Evolutionary conservation across 2,888 invertebrate genomes (phyloP), one percentile per base, ranked within the genome.

Genomic region (Shargacucullia verbasci): DNA sequence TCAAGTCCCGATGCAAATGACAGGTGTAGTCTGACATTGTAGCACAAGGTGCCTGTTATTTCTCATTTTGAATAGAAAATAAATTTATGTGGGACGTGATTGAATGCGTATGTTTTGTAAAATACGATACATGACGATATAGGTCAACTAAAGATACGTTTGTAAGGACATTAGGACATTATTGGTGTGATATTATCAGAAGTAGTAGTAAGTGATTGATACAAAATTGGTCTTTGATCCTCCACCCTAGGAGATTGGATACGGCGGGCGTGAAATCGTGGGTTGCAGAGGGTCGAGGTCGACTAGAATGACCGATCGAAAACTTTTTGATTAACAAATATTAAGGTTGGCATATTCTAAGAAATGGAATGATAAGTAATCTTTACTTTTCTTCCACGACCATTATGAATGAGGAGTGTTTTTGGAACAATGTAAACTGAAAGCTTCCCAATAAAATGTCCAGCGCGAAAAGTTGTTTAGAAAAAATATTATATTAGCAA

Each of bases 401-500:
- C 8, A 25, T 38, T 20, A 34, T 43, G 31, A 52, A 48, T 52
- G 29, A 29, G 10, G 25, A 38, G 7, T 37, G 38, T 50, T 48
- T 58, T 56, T 20, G 8, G 10, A 35, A 41, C 33, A 46, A 49
- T 49, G 15, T 29, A 38, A 46, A 52, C 25, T 64, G 25, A 68
- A 46, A 45, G 45, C 34, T 45, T 49, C 15, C 27, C 33, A 68
- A 50, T 20, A 40, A 56, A 45, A 46, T 47, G 47, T 47, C 62
- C 49, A 29, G 9, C 13, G 13, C 31, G 27, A 48, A 43, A 69
- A 50, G 44, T 29, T 29, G 7, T 55, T 9, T 47, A 35, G 38
- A 27, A 31, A 37, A 53, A 52, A 66, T 52, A 64, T 59, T 59
- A 66, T 52, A 64, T 59, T 54, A 39, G 52, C 38, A 13, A 49